Evolutionary conservation across 2,797 vertebrate genomes (phyloP).

Genomic region (Bradypus variegatus): DNA sequence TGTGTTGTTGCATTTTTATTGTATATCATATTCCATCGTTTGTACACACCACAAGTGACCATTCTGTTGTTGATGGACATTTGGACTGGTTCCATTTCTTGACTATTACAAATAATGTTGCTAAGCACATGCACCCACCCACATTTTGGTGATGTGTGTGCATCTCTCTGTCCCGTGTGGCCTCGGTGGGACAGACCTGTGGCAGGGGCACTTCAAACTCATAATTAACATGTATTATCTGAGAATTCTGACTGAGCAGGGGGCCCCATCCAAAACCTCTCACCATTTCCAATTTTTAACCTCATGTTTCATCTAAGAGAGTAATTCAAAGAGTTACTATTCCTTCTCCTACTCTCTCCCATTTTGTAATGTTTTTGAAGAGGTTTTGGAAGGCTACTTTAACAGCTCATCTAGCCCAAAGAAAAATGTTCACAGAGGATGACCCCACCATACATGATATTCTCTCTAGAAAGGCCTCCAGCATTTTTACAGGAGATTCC

Average conservation of each 20-base stretch:
- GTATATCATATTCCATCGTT: neutral
- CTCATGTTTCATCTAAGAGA: slow-evolving; percentile 19
- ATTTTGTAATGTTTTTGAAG: neutral
- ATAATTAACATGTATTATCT: neutral
- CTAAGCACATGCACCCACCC: neutral
- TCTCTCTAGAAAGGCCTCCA: neutral
- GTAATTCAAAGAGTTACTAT: neutral
- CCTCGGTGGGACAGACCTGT: neutral
- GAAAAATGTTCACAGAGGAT: neutral
- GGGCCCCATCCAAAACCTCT: neutral
- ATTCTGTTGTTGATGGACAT: neutral
- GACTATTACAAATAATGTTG: neutral
- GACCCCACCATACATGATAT: too few species aligned
- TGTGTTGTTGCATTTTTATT: neutral
- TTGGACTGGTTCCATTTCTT: neutral
- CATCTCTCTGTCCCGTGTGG: neutral
- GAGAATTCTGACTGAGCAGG: neutral
- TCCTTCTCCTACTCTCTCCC: neutral
- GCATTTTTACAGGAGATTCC: neutral
- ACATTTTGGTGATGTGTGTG: neutral
- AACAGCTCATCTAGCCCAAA: neutral
- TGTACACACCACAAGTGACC: neutral
- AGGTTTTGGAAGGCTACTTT: slow-evolving; percentile 2
- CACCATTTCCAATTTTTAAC: neutral
- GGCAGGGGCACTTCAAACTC: neutral